These are phyloP conservation scores for Pipistrellus pygmaeus DNA, from an alignment of 2,797 vertebrate genomes.

Conservation along the genomic window DNA sequence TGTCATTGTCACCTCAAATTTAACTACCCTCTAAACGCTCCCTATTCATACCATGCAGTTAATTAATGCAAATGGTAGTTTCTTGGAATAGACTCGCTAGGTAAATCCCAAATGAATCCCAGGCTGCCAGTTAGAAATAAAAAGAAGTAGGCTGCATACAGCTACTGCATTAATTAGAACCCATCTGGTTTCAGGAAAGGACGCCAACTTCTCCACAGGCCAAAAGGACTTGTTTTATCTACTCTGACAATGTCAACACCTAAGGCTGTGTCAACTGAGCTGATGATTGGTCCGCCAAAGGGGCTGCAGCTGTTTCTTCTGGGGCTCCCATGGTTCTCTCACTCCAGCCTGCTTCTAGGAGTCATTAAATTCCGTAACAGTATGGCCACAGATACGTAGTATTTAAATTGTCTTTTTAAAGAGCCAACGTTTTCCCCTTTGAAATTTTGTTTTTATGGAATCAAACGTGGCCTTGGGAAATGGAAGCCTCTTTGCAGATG, in stretches of 20 bases:
- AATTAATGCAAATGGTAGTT: background rate
- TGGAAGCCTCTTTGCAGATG: background rate
- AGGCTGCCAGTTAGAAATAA: constrained; percentile 33
- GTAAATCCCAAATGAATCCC: constrained; percentile 25
- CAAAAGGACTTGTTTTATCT: constrained; percentile 72
- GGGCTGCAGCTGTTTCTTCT: background rate
- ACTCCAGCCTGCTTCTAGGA: fast-evolving
- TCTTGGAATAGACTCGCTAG: constrained; percentile 23
- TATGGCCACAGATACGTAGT: background rate
- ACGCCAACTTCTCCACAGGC: constrained; percentile 52
- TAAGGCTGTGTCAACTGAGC: background rate
- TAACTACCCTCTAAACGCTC: background rate
- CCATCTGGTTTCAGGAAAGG: constrained; percentile 77
- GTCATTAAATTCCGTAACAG: background rate
- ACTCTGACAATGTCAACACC: constrained; percentile 56
- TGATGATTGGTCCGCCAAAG: constrained; percentile 35
- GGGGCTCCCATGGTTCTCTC: background rate
- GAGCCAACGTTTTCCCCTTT: background rate
- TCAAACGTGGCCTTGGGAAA: background rate
- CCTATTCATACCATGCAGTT: background rate
- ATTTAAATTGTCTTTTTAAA: background rate
- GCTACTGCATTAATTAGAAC: constrained; percentile 76
- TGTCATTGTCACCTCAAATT: background rate
- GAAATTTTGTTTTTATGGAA: background rate
- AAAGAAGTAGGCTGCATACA: constrained; percentile 65